Percentiles rank a stretch among this genome's conserved stretches.
Evolutionary conservation across 2,113 vertebrate species (phyloP).

Genomic region (Pluvialis apricaria): DNA sequence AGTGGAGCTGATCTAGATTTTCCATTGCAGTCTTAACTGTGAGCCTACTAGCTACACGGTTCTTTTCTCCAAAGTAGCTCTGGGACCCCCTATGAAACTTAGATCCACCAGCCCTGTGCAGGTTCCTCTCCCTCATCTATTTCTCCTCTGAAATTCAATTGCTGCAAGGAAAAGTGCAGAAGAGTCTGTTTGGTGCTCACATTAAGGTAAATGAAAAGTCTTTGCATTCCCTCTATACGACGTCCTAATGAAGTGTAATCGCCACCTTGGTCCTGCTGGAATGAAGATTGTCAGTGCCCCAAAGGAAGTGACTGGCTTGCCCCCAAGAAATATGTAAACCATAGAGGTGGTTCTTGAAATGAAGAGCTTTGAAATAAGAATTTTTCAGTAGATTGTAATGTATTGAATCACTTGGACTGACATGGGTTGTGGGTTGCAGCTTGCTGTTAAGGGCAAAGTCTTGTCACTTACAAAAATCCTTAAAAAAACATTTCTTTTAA

Average conservation of each 20-base stretch:
- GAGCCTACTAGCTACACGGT: neutral
- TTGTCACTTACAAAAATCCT: neutral
- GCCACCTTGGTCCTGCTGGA: neutral
- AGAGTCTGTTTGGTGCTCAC: neutral
- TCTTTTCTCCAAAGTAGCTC: neutral
- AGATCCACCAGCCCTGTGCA: neutral
- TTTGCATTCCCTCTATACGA: neutral
- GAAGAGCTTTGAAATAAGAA: neutral
- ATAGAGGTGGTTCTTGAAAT: neutral
- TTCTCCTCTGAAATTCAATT: neutral
- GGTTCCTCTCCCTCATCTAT: neutral
- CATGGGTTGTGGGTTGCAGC: neutral
- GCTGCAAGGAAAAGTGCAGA: neutral
- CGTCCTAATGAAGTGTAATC: neutral
- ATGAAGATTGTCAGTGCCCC: neutral
- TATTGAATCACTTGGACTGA: neutral
- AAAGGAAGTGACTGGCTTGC: neutral
- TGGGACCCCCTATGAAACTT: neutral
- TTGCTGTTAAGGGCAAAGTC: neutral
- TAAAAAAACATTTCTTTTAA: neutral
- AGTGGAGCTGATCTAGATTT: neutral
- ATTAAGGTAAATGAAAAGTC: neutral
- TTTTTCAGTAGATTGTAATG: neutral
- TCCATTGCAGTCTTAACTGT: neutral
- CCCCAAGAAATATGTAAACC: neutral